Base-by-base conservation (phyloP, 2,888 invertebrate species). In the Myathropa florea region DNA sequence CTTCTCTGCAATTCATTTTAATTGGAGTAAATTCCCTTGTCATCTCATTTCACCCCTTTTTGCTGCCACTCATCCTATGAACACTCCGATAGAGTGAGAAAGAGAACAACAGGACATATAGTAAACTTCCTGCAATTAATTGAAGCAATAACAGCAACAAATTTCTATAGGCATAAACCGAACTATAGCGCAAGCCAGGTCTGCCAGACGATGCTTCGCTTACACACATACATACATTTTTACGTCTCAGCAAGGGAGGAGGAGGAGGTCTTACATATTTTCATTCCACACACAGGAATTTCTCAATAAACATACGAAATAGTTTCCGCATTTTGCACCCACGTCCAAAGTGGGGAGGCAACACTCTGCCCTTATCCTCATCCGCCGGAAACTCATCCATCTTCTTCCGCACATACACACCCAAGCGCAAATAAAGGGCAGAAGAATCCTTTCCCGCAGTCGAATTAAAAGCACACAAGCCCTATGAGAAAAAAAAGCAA, bases 301-400 rank as follows among this genome's bases (percentile, higher is more conserved):
- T 90, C 90, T 91, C 91, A 92, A 92, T 92, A 92, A 92, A 92
- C 92, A 91, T 92, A 92, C 91, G 87, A 83, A 90, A 91, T 90
- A 86, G 86, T 86, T 86, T 86, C 86, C 86, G 86, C 78, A 86
- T 83, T 83, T 86, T 86, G 86, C 86, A 86, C 86, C 86, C 86
- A 86, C 86, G 73, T 85, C 73, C 72, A 86, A 83, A 75, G 75
- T 67, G 67, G 30, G 61, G 72, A 46, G 60, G 64, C 70, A 82
- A 59, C 75, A 70, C 65, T 65, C 26, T 75, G 81, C 72, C 75
- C 83, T 86, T 86, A 86, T 86, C 83, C 86, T 79, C 78, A 78
- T 86, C 86, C 86, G 86, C 73, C 86, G 86, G 86, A 86, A 86
- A 65, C 78, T 75, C 83, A 83, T 86, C 78, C 78, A 86, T 86